Conservation (phyloP, 2,888 invertebrate species). For the Leptodirus hochenwartii region DNA sequence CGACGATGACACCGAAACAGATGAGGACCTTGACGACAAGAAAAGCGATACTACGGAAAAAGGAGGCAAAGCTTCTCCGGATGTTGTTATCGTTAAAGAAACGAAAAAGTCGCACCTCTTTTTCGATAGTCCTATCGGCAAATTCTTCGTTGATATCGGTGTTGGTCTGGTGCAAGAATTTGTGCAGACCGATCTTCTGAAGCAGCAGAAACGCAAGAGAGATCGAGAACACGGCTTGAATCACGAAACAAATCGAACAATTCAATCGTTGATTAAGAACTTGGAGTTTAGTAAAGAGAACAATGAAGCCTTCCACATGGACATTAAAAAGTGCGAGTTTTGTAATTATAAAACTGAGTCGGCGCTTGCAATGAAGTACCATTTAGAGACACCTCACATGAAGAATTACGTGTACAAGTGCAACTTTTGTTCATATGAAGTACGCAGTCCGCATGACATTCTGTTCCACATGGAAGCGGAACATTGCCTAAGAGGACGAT, state of each 20-base stretch:
- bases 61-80: slow-evolving; percentile 27
- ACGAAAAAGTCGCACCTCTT: slow-evolving; percentile 33
- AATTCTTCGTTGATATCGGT: slow-evolving; percentile 66
- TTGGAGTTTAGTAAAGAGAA: slow-evolving; percentile 73
- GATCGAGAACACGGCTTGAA: slow-evolving; percentile 48
- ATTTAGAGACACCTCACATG: slow-evolving; percentile 83
- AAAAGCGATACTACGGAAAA: slow-evolving; percentile 37
- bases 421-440: slow-evolving; percentile 64
- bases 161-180: slow-evolving; percentile 80
- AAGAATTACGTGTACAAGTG: slow-evolving; percentile 60
- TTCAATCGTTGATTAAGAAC: slow-evolving; percentile 66
- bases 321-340: slow-evolving; percentile 67
- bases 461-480: slow-evolving; percentile 82
- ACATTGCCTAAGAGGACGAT: slow-evolving; percentile 65
- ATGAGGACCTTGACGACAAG: slow-evolving; percentile 21
- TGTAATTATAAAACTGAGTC: slow-evolving; percentile 86
- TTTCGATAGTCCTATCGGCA: slow-evolving; percentile 74
- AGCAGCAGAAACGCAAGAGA: slow-evolving; percentile 70
- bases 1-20: slow-evolving; percentile 14
- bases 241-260: slow-evolving; percentile 56
- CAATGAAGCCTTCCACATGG: slow-evolving; percentile 59
- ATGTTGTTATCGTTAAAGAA: slow-evolving; percentile 18
- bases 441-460: slow-evolving; percentile 74
- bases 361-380: slow-evolving; percentile 62
- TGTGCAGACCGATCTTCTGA: slow-evolving; percentile 81